Percentiles rank a stretch among this genome's conserved stretches.
These are phyloP conservation scores for Eupristina koningsbergeri DNA, from an alignment of 1,140 invertebrate species.

Conservation along the genomic window DNA sequence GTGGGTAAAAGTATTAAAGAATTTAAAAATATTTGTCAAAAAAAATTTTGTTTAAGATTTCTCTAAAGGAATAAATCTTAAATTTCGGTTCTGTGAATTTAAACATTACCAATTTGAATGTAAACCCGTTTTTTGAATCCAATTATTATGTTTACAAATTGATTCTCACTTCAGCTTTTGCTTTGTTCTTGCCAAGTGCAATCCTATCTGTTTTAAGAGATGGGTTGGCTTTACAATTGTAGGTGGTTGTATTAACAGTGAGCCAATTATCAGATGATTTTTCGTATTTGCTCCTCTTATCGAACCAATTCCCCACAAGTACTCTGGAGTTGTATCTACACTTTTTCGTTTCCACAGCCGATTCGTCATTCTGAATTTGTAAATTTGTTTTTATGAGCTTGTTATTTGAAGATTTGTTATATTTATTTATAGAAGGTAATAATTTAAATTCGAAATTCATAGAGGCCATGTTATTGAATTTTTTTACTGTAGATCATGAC, in stretches of 20 bases:
- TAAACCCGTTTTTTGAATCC: no score
- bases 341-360: background rate
- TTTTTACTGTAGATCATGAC: background rate
- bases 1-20: no score
- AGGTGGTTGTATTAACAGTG: conserved; percentile 18
- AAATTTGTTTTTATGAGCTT: background rate
- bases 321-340: conserved; percentile 13
- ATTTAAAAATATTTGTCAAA: no score
- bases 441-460: conserved; percentile 38
- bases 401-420: background rate
- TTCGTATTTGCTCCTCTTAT: conserved; percentile 12
- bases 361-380: conserved; percentile 5
- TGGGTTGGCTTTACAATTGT: conserved; percentile 34
- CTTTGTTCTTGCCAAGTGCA: conserved; percentile 1
- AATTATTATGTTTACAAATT: no score
- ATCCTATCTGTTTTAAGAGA: conserved; percentile 1
- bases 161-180: conserved; percentile 15
- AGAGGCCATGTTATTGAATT: conserved; percentile 10
- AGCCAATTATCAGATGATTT: conserved; percentile 26
- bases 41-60: no score
- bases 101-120: no score
- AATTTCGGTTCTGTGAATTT: no score
- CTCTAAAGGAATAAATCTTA: no score
- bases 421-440: no score
- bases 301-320: conserved; percentile 37